Conservation (phyloP, 2,797 vertebrate species). For the Valencia hispanica region DNA sequence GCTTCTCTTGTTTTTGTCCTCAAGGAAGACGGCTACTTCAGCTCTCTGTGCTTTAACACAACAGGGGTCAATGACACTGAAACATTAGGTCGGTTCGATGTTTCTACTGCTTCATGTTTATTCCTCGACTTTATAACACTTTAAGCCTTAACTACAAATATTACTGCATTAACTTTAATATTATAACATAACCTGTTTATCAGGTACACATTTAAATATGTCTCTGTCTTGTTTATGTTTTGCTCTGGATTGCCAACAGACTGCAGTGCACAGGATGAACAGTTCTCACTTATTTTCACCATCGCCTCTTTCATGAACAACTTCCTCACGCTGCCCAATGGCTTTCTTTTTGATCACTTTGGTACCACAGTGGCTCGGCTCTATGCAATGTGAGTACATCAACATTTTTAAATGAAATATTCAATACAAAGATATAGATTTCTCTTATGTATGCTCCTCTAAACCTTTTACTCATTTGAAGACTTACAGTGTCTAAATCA, state of each 20-base stretch:
- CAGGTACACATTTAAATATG: not conserved
- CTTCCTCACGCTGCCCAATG: slow-evolving; percentile 86
- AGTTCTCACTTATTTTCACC: slow-evolving; percentile 90
- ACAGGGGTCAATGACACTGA: slow-evolving; percentile 49
- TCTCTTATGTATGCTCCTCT: not conserved
- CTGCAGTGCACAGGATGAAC: slow-evolving; percentile 87
- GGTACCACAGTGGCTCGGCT: slow-evolving; percentile 86
- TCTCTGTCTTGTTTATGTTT: not conserved
- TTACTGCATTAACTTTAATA: not conserved
- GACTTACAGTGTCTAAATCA: not conserved
- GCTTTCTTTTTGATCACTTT: slow-evolving; percentile 88
- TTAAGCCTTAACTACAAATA: not conserved
- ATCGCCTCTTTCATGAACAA: slow-evolving; percentile 92
- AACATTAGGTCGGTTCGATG: slow-evolving; percentile 61
- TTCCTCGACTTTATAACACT: not conserved
- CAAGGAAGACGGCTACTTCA: slow-evolving; percentile 86
- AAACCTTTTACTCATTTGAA: not conserved
- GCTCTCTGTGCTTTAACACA: slow-evolving; percentile 79
- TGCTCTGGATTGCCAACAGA: slow-evolving; percentile 39
- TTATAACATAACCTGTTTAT: not conserved
- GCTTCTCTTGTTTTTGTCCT: slow-evolving; percentile 90
- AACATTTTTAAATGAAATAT: not conserved
- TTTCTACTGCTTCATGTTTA: not conserved
- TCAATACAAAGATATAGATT: not conserved
- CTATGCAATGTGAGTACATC: slow-evolving; percentile 86